phyloP scores from a whole-genome alignment of 1,140 invertebrate genomes.

The Tetramorium simillimum region DNA sequence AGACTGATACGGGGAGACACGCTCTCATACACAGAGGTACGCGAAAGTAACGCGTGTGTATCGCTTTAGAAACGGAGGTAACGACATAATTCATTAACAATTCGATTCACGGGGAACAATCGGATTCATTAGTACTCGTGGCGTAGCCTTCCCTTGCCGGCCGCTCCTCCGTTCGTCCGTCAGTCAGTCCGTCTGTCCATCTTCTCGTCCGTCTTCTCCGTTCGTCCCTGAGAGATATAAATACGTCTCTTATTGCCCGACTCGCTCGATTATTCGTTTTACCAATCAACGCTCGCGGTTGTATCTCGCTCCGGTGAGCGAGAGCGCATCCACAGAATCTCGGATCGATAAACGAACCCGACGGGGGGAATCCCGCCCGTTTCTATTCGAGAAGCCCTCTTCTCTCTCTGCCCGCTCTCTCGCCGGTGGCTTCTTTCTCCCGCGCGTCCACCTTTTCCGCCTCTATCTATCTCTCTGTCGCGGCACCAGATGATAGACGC shows the following conservation, averaged over 20 bases:
- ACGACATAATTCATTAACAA: constrained; percentile 83
- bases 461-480: constrained; percentile 38
- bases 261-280: constrained; percentile 72
- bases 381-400: constrained; percentile 49
- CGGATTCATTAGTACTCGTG: constrained; percentile 79
- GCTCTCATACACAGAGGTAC: constrained; percentile 24
- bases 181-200: constrained; percentile 42
- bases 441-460: neutral
- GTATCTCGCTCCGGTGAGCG: constrained; percentile 50
- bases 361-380: constrained; percentile 18
- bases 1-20: constrained; percentile 69
- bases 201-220: constrained; percentile 7
- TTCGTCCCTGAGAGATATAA: constrained; percentile 69
- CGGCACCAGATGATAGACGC: constrained; percentile 67
- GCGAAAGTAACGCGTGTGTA: constrained; percentile 42
- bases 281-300: constrained; percentile 71
- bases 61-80: constrained; percentile 50
- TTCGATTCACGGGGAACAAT: constrained; percentile 83
- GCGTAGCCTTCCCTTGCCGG: constrained; percentile 60
- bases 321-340: constrained; percentile 65
- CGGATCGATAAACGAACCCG: constrained; percentile 63
- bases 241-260: constrained; percentile 75
- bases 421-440: constrained; percentile 35
- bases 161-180: constrained; percentile 64
- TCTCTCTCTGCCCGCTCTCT: constrained; percentile 43